phyloP scores from a whole-genome alignment of 2,113 vertebrate genomes.

The Melanotaenia duboulayi region DNA sequence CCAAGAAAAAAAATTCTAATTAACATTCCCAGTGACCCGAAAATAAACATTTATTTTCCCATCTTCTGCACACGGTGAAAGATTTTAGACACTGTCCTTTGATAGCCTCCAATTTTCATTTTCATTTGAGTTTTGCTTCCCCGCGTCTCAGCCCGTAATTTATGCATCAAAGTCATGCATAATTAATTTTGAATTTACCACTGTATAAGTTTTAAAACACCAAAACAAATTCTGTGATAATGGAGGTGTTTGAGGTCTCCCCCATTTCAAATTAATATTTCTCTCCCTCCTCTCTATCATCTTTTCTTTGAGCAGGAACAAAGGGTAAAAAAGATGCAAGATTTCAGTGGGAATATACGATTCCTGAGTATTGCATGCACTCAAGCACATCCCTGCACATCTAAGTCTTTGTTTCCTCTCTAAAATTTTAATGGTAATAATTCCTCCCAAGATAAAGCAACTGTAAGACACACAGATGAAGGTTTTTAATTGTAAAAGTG shows the following conservation, averaged over 20 bases:
- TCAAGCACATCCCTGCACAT: conserved; percentile 2
- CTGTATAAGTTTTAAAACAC: conserved; percentile 80
- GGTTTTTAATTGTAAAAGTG: conserved; percentile 1
- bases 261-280: conserved; percentile 73
- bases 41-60: conserved; percentile 84
- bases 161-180: conserved; percentile 87
- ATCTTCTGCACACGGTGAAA: conserved; percentile 67
- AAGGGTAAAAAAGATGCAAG: conserved; percentile 19
- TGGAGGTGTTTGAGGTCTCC: conserved; percentile 74
- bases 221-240: conserved; percentile 80
- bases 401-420: not conserved
- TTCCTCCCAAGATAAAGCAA: too few species aligned
- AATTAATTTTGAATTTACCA: conserved; percentile 86
- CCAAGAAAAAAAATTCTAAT: conserved; percentile 84
- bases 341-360: not conserved
- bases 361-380: not conserved
- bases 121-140: conserved; percentile 56
- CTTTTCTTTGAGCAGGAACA: conserved; percentile 16
- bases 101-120: conserved; percentile 82
- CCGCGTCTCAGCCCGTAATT: conserved; percentile 72
- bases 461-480: too few species aligned
- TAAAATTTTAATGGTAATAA: too few species aligned
- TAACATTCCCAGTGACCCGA: conserved; percentile 90
- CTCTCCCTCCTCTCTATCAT: not conserved
- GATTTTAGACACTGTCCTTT: conserved; percentile 80